Evolutionary conservation across 2,113 vertebrate genomes (phyloP).

Genomic region (Struthio camelus): DNA sequence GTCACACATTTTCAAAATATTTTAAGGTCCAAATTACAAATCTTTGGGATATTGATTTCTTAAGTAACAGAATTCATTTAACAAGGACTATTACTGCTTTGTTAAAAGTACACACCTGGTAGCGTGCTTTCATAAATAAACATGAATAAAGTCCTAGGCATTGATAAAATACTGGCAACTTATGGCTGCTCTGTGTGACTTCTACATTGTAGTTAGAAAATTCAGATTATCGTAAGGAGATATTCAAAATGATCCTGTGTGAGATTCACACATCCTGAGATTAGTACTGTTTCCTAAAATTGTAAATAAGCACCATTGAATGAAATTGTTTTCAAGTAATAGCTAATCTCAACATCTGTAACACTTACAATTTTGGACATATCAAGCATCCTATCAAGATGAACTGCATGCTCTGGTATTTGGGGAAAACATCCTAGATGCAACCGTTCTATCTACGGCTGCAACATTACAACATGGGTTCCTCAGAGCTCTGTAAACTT

Average conservation of each 20-base stretch:
- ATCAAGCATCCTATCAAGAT: neutral
- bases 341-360: neutral
- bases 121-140: neutral
- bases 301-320: slow-evolving; percentile 15
- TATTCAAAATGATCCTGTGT: neutral
- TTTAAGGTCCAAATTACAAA: neutral
- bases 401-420: neutral
- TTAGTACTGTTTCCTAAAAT: neutral
- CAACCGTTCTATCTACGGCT: neutral
- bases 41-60: neutral
- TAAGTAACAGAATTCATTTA: neutral
- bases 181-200: neutral
- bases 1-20: neutral
- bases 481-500: slow-evolving; percentile 10
- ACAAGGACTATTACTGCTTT: neutral
- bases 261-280: neutral
- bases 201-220: neutral
- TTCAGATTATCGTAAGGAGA: neutral
- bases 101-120: neutral
- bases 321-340: neutral
- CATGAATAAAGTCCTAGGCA: neutral
- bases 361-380: neutral
- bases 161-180: neutral
- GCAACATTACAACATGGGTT: neutral
- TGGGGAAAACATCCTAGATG: neutral